Evolutionary conservation across 2,797 vertebrate species (phyloP).

Genomic region (Sebastes vulpes): DNA sequence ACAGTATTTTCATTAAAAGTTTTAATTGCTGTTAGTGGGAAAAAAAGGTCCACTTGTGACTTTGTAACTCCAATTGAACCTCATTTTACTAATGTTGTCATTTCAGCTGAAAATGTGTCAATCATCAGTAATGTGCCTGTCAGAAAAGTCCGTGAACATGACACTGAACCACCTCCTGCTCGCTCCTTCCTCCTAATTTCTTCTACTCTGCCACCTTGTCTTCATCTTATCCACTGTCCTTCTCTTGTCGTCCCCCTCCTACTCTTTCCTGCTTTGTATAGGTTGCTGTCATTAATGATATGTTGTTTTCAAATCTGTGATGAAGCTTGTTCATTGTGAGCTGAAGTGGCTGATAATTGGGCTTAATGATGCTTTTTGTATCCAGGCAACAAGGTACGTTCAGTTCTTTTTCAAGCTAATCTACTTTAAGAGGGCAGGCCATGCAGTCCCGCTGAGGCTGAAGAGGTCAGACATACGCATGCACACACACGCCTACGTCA

Average conservation of each 20-base stretch:
- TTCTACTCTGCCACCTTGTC: background rate
- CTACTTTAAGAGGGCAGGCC: slow-evolving; percentile 72
- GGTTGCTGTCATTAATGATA: slow-evolving; percentile 57
- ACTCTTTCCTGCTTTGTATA: slow-evolving; percentile 34
- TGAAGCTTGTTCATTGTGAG: slow-evolving; percentile 72
- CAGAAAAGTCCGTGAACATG: background rate
- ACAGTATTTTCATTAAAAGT: background rate
- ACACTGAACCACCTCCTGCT: background rate
- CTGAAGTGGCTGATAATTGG: slow-evolving; percentile 85
- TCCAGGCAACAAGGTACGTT: slow-evolving; percentile 84
- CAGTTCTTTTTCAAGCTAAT: slow-evolving; percentile 72
- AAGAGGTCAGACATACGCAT: slow-evolving; percentile 42
- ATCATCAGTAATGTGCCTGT: background rate
- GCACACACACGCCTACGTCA: slow-evolving; percentile 32
- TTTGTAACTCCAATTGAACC: background rate
- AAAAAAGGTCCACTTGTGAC: background rate
- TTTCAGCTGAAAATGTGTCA: background rate
- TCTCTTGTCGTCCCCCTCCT: background rate
- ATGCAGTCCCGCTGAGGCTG: slow-evolving; percentile 63
- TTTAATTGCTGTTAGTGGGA: background rate
- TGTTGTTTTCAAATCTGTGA: slow-evolving; percentile 77
- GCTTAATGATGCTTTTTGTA: slow-evolving; percentile 89
- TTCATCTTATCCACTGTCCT: background rate
- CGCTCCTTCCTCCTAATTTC: background rate
- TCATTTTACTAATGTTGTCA: background rate